These are phyloP conservation scores for Microcebus jonahi DNA, from an alignment of 2,113 vertebrate genomes.

Conservation along the genomic window DNA sequence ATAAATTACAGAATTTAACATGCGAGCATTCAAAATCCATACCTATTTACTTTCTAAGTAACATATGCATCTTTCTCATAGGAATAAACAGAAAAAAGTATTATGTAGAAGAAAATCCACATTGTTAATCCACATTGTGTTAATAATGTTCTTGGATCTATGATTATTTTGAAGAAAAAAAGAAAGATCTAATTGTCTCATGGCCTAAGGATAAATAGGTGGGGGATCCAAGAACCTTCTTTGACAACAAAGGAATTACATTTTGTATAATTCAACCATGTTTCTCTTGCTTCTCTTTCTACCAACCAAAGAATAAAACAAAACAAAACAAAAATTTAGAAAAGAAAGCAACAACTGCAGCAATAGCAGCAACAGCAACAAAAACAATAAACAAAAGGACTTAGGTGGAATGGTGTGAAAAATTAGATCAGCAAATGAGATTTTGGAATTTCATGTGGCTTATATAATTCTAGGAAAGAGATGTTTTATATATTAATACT, in stretches of 20 bases:
- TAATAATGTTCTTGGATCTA: background rate
- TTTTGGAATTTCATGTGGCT: slow-evolving; percentile 1
- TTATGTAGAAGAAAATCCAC: slow-evolving; percentile 19
- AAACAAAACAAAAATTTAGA: slow-evolving; percentile 27
- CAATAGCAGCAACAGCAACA: background rate
- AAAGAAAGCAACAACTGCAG: background rate
- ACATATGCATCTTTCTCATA: slow-evolving; percentile 2
- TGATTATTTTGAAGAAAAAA: slow-evolving; percentile 13
- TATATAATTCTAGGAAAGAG: slow-evolving; percentile 12
- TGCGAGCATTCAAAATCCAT: slow-evolving; percentile 18
- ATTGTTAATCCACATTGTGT: slow-evolving; percentile 9
- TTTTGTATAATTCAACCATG: background rate
- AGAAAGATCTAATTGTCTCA: slow-evolving; percentile 27
- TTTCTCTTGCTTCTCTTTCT: background rate
- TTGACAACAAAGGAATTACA: background rate
- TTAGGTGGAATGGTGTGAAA: background rate
- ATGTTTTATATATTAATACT: background rate
- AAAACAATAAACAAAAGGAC: background rate
- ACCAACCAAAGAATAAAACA: slow-evolving; percentile 17
- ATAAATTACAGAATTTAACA: slow-evolving; percentile 17
- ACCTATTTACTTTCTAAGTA: slow-evolving; percentile 14
- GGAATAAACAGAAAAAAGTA: background rate
- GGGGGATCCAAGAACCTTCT: background rate
- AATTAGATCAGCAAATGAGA: slow-evolving; percentile 19
- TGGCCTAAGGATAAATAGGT: background rate